Percentiles rank a stretch among this genome's conserved stretches.
Evolutionary conservation across 2,113 vertebrate species (phyloP).

Genomic region (Sitta europaea): DNA sequence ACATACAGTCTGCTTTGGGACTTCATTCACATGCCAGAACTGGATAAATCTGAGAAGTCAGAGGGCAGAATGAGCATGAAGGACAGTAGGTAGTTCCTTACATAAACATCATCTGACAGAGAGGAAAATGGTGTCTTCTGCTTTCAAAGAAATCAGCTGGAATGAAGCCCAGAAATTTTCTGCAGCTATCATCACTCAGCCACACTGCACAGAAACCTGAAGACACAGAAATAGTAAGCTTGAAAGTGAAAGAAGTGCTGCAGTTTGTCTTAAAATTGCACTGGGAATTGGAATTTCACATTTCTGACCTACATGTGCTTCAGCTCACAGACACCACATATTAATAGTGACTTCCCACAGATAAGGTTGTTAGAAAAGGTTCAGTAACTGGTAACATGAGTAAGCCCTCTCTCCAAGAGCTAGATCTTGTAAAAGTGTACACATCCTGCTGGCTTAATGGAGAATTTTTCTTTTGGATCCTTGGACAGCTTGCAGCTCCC

Average conservation of each 20-base stretch:
- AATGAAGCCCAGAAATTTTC: slow-evolving; percentile 4
- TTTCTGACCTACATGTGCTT: background rate
- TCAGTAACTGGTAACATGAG: background rate
- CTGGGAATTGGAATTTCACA: background rate
- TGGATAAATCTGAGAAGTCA: background rate
- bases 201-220: background rate
- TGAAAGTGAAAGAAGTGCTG: background rate
- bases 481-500: background rate
- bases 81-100: background rate
- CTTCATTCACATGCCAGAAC: background rate
- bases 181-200: background rate
- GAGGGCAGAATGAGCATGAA: background rate
- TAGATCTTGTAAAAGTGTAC: background rate
- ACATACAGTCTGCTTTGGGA: background rate
- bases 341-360: background rate
- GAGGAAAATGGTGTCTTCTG: background rate
- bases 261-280: background rate
- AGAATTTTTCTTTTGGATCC: background rate
- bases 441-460: background rate
- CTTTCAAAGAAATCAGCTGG: slow-evolving; percentile 12
- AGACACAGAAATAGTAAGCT: background rate
- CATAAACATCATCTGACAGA: background rate
- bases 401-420: background rate
- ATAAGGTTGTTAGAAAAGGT: background rate
- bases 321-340: background rate